A percentile compares a stretch with the other conserved stretches of the same genome.
phyloP scores from a whole-genome alignment of 1,140 invertebrate species.

The Agrilus planipennis region DNA sequence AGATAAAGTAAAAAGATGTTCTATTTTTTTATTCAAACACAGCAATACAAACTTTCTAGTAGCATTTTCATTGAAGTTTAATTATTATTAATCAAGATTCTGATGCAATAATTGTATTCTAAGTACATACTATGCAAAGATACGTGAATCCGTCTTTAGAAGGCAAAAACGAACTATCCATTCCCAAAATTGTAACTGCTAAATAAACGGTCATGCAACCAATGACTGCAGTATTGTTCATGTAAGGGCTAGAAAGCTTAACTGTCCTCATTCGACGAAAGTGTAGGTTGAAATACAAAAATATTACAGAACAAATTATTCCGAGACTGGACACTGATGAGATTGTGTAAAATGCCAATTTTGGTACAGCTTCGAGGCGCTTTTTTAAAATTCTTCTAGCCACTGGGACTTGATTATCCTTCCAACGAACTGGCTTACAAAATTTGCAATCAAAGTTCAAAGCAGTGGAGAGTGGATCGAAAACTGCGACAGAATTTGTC shows the following conservation, averaged over 20 bases:
- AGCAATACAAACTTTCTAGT: too few relatives aligned
- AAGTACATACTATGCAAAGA: too few relatives aligned
- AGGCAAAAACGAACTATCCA: too few relatives aligned
- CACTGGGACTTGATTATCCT: conserved; percentile 60
- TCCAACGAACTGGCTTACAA: conserved; percentile 61
- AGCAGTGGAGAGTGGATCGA: conserved; percentile 54
- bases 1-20: too few relatives aligned
- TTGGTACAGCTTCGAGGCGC: conserved; percentile 61
- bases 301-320: conserved; percentile 62
- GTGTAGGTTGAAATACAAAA: conserved; percentile 77
- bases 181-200: conserved; percentile 81
- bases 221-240: conserved; percentile 92
- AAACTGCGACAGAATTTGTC: conserved; percentile 59
- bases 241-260: conserved; percentile 90
- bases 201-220: conserved; percentile 89
- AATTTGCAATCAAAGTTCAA: conserved; percentile 58
- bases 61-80: too few relatives aligned
- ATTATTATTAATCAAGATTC: too few relatives aligned
- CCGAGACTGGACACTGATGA: conserved; percentile 60
- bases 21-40: too few relatives aligned
- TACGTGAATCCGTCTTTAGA: too few relatives aligned
- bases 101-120: too few relatives aligned
- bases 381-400: conserved; percentile 60
- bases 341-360: conserved; percentile 56
- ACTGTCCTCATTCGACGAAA: conserved; percentile 77